Percentiles rank a stretch among this genome's conserved stretches.
phyloP scores from a whole-genome alignment of 1,140 invertebrate genomes.

The Conus ventricosus region DNA sequence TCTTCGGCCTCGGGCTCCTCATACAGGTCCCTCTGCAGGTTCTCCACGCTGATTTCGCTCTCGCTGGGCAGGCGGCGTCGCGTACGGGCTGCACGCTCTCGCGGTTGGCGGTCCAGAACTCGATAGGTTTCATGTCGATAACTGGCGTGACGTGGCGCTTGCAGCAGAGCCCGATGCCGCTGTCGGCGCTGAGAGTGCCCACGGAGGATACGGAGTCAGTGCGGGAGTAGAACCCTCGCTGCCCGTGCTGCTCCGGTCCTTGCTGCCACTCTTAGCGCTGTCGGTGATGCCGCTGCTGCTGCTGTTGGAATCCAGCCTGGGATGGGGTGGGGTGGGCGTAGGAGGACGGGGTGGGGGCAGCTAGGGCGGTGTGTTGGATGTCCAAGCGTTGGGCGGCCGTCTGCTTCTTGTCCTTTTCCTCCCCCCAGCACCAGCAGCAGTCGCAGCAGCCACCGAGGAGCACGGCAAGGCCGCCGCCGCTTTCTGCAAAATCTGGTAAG shows the following conservation, averaged over 20 bases:
- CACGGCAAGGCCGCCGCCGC: slow-evolving; percentile 38
- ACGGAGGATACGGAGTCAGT: slow-evolving; percentile 68
- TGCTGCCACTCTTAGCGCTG: background rate
- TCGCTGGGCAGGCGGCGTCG: slow-evolving; percentile 69
- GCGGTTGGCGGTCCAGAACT: slow-evolving; percentile 75
- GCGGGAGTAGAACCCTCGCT: slow-evolving; percentile 59
- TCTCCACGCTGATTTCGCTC: slow-evolving; percentile 71
- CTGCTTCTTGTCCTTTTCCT: slow-evolving; percentile 16
- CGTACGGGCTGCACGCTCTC: slow-evolving; percentile 74
- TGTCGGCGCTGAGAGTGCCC: slow-evolving; percentile 59
- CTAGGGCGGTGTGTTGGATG: slow-evolving; percentile 45
- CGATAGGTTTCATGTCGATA: slow-evolving; percentile 76
- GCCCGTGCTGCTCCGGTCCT: slow-evolving; percentile 19
- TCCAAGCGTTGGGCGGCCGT: slow-evolving; percentile 33
- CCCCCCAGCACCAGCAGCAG: slow-evolving; percentile 47
- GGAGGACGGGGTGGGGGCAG: slow-evolving; percentile 12
- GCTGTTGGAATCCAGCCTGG: slow-evolving; percentile 55
- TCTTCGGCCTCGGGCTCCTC: slow-evolving; percentile 57
- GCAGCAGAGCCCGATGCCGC: slow-evolving; percentile 59
- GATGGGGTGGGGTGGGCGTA: background rate
- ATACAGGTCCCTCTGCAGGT: slow-evolving; percentile 72
- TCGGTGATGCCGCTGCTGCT: slow-evolving; percentile 49
- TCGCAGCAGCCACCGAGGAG: slow-evolving; percentile 37
- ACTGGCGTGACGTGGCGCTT: slow-evolving; percentile 67
- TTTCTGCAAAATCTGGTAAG: slow-evolving; percentile 45